phyloP scores from a whole-genome alignment of 2,888 invertebrate species.

The Neoscelio sp. region DNA sequence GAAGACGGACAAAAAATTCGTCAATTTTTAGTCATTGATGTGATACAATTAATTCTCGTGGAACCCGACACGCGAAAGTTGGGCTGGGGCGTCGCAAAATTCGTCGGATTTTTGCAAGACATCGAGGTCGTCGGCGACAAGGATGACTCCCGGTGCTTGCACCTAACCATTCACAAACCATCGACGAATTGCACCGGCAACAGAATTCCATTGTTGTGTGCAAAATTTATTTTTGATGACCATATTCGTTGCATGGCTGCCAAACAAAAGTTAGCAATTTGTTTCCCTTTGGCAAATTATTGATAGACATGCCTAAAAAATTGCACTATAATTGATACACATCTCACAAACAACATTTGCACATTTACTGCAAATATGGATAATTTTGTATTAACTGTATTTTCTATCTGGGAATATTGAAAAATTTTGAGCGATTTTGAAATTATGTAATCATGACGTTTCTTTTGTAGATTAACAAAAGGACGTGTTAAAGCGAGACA shows the following conservation, averaged over 20 bases:
- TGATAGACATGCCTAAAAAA: no score
- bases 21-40: constrained; percentile 98
- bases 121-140: constrained; percentile 97
- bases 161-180: constrained; percentile 96
- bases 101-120: constrained; percentile 97
- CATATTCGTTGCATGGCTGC: constrained; percentile 99
- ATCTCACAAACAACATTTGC: no score
- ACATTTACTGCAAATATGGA: no score
- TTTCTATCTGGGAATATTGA: no score
- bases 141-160: constrained; percentile 97
- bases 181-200: constrained; percentile 87
- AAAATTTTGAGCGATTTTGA: no score
- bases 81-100: constrained; percentile 99
- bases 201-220: constrained; percentile 91
- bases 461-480: constrained; percentile 85
- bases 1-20: constrained; percentile 95
- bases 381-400: no score
- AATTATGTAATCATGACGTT: no score
- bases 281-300: no score
- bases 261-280: constrained; percentile 93
- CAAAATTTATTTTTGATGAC: constrained; percentile 98
- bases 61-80: constrained; percentile 97
- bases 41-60: constrained; percentile 97
- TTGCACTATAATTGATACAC: no score
- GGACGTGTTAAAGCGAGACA: constrained; percentile 97